Percentiles rank a stretch among this genome's conserved stretches.
phyloP scores from a whole-genome alignment of 1,140 invertebrate genomes.

The Ladona fulva region DNA sequence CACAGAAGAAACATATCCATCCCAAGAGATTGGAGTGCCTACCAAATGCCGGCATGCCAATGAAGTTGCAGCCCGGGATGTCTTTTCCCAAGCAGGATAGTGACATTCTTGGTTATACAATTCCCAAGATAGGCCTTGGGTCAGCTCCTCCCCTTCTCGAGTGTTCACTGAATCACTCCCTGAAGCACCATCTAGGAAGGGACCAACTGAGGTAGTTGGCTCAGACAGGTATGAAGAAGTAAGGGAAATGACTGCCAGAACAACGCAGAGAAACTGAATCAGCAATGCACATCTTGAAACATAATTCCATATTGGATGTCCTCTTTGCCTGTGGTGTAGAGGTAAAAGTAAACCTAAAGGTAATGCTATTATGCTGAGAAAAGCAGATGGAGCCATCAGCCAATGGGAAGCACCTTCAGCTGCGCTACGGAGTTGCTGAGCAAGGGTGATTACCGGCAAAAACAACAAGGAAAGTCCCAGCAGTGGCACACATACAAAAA shows the following conservation, averaged over 20 bases:
- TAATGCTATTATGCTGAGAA: neutral
- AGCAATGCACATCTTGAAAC: neutral
- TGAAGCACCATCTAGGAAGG: neutral
- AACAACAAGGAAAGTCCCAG: constrained; percentile 63
- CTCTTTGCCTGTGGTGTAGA: neutral
- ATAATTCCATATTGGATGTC: neutral
- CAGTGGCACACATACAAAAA: constrained; percentile 64
- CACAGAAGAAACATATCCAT: constrained; percentile 59
- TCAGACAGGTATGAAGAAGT: neutral
- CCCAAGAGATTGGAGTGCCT: constrained; percentile 55
- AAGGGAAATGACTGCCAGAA: neutral
- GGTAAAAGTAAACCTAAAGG: neutral
- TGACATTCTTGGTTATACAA: constrained; percentile 62
- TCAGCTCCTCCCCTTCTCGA: neutral
- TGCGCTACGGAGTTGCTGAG: neutral
- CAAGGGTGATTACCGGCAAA: constrained; percentile 57
- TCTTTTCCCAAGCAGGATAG: constrained; percentile 53
- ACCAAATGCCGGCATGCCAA: constrained; percentile 57
- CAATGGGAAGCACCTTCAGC: neutral
- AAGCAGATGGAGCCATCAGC: neutral
- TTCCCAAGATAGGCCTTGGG: constrained; percentile 45
- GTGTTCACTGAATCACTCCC: too few species aligned
- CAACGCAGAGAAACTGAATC: neutral
- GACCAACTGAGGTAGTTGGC: neutral
- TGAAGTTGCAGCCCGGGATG: constrained; percentile 48